Evolutionary conservation across 2,797 vertebrate species (phyloP).

Genomic region (Molothrus aeneus): DNA sequence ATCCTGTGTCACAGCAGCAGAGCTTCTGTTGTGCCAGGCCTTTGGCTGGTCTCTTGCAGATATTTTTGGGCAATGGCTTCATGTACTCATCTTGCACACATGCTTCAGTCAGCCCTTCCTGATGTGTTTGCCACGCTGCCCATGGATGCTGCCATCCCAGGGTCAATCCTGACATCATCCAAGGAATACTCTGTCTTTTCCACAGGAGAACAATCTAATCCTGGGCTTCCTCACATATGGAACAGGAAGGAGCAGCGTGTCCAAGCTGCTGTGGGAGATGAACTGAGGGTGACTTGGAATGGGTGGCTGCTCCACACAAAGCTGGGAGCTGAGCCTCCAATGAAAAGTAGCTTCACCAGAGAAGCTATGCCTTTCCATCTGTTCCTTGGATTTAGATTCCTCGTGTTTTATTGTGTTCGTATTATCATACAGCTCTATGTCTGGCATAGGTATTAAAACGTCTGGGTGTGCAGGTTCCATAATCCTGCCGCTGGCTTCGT

Average conservation of each 20-base stretch:
- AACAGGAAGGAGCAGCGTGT: neutral
- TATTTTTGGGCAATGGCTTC: neutral
- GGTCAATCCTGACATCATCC: neutral
- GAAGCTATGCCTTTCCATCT: conserved; percentile 24
- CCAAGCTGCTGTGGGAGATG: neutral
- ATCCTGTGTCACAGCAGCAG: neutral
- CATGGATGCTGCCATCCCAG: neutral
- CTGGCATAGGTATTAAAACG: conserved; percentile 60
- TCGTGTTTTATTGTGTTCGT: conserved; percentile 9
- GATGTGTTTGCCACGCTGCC: neutral
- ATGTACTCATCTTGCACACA: accelerated
- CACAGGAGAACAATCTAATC: neutral
- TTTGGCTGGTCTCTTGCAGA: neutral
- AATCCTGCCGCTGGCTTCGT: neutral
- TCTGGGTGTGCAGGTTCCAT: conserved; percentile 53
- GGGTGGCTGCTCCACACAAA: neutral
- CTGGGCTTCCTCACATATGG: accelerated
- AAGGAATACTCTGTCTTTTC: neutral
- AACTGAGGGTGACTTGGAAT: neutral
- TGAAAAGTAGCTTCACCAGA: neutral
- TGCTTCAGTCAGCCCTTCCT: neutral
- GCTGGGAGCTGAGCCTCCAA: neutral
- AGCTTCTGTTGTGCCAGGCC: neutral
- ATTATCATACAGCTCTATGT: conserved; percentile 37
- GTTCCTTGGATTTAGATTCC: conserved; percentile 21